Evolutionary conservation across 64 coral and sea anemone genomes (phyloP).

Genomic region (Platygyra sinensis): DNA sequence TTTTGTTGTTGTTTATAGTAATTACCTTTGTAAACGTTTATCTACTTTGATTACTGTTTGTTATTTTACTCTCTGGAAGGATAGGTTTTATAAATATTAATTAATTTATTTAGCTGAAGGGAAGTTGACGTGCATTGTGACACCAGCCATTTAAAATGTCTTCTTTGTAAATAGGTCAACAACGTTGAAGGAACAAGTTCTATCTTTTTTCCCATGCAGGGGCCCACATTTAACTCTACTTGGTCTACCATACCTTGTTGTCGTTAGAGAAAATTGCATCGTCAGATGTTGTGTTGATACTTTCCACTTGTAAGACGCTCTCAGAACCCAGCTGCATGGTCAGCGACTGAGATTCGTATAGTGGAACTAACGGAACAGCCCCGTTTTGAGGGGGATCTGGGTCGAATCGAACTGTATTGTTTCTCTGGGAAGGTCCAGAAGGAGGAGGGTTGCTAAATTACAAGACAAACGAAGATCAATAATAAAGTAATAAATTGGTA

Average conservation of each 20-base stretch:
- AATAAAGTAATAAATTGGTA: not conserved
- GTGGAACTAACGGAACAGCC: not conserved
- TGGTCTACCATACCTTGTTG: not conserved
- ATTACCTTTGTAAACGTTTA: too few species aligned
- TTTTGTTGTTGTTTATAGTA: too few species aligned
- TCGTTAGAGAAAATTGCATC: slow-evolving; percentile 7
- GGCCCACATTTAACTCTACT: too few species aligned
- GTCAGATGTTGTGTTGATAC: not conserved
- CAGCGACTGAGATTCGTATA: not conserved
- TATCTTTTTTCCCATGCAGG: not conserved
- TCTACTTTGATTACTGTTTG: too few species aligned
- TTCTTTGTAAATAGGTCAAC: too few species aligned
- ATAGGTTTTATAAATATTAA: too few species aligned
- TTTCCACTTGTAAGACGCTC: not conserved
- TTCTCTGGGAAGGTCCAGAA: not conserved
- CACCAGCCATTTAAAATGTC: too few species aligned
- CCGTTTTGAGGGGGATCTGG: not conserved
- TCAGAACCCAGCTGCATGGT: not conserved
- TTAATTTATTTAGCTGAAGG: too few species aligned
- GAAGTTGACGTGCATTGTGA: too few species aligned
- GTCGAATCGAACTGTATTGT: not conserved
- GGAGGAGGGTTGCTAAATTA: not conserved
- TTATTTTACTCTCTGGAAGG: too few species aligned
- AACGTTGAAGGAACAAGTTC: too few species aligned
- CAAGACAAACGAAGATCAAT: not conserved